Conservation (phyloP, 2,797 vertebrate genomes). For the Argentina silus region DNA sequence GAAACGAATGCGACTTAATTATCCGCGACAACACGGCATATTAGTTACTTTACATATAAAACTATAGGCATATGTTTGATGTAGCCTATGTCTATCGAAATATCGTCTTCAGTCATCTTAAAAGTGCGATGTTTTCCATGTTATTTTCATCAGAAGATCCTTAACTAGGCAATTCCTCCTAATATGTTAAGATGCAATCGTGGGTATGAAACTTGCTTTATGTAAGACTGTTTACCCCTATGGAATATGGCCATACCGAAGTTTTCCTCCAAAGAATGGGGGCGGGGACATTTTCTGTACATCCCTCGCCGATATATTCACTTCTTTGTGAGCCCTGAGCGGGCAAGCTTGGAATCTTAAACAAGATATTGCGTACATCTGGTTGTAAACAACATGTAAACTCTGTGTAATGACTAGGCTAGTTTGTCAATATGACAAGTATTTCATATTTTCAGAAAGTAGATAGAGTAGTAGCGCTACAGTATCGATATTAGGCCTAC, state of each 20-base stretch:
- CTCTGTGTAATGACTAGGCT: background rate
- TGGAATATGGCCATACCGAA: slow-evolving; percentile 67
- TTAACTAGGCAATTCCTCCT: background rate
- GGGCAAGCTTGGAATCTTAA: slow-evolving; percentile 28
- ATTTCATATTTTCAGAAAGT: background rate
- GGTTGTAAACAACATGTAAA: background rate
- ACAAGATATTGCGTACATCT: slow-evolving; percentile 56
- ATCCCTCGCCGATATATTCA: slow-evolving; percentile 77
- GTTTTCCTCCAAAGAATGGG: slow-evolving; percentile 51
- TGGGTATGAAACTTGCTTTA: slow-evolving; percentile 60
- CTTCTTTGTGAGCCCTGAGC: slow-evolving; percentile 41
- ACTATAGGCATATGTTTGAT: slow-evolving; percentile 8
- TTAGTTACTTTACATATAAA: slow-evolving; percentile 10
- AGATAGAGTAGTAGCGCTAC: background rate
- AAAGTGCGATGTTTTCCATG: background rate
- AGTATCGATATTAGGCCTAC: too few relatives aligned
- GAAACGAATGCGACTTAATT: slow-evolving; percentile 2
- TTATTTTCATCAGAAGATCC: background rate
- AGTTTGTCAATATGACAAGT: background rate
- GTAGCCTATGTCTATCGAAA: background rate
- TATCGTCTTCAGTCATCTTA: background rate
- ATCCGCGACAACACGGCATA: background rate
- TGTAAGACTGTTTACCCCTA: slow-evolving; percentile 66
- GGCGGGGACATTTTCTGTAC: slow-evolving; percentile 74
- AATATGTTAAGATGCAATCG: background rate